phyloP scores from a whole-genome alignment of 2,888 invertebrate species.

The Panopea generosa region DNA sequence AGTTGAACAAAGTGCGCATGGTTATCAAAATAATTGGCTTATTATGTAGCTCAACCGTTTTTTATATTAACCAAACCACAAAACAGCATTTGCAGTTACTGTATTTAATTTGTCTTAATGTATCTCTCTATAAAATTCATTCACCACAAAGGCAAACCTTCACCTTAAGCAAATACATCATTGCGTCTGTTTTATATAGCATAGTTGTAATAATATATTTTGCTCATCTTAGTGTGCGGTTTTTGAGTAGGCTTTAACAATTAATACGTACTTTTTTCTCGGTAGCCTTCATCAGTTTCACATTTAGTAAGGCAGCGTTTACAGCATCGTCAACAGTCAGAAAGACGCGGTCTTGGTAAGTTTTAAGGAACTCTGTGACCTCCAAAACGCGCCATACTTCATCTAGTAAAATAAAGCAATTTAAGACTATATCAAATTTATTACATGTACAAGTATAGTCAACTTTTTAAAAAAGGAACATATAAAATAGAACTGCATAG shows the following conservation, averaged over 20 bases:
- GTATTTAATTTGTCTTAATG: no score
- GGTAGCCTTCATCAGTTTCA: constrained; percentile 20
- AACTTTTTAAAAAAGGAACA: no score
- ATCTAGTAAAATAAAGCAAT: constrained; percentile 63
- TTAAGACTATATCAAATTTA: no score
- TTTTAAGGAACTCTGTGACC: constrained; percentile 82
- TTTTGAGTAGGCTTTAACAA: background rate
- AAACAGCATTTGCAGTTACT: no score
- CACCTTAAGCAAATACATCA: background rate
- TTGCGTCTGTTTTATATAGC: no score
- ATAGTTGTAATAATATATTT: background rate
- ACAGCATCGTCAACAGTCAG: constrained; percentile 86
- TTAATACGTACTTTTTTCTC: constrained; percentile 13
- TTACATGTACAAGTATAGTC: no score
- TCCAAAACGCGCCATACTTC: constrained; percentile 81
- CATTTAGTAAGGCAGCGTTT: constrained; percentile 56
- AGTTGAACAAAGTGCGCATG: background rate
- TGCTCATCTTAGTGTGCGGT: background rate
- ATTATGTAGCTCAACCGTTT: background rate
- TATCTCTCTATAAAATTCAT: no score
- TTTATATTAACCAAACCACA: background rate
- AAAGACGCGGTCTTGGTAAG: constrained; percentile 83
- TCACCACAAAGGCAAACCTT: no score
- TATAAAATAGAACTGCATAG: no score
- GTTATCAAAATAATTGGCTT: background rate